Percentiles rank a stretch among this genome's conserved stretches.
Evolutionary conservation across 2,888 invertebrate genomes (phyloP).

Genomic region (Lycaena phlaeas): DNA sequence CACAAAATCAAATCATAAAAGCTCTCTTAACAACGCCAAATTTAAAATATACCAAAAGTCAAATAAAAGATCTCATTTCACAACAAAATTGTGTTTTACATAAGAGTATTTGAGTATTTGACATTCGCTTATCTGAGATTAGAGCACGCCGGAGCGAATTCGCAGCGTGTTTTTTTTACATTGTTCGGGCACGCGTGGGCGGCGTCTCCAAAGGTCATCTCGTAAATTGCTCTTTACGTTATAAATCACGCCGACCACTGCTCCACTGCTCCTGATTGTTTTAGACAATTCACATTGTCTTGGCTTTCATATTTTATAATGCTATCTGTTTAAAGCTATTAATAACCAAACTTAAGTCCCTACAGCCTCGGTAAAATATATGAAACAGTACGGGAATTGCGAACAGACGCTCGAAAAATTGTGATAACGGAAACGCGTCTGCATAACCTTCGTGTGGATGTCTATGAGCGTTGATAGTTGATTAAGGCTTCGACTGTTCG

Average conservation of each 20-base stretch:
- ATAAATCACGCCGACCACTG: conserved; percentile 21
- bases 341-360: too few relatives aligned
- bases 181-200: conserved; percentile 24
- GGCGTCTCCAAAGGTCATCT: conserved; percentile 24
- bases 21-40: too few relatives aligned
- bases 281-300: background rate
- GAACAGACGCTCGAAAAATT: too few relatives aligned
- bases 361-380: too few relatives aligned
- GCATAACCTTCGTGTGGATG: too few relatives aligned
- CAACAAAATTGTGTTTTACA: too few relatives aligned
- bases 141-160: conserved; percentile 19
- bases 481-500: too few relatives aligned
- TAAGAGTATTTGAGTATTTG: background rate
- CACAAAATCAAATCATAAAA: too few relatives aligned
- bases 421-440: too few relatives aligned
- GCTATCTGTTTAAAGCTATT: too few relatives aligned
- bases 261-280: background rate
- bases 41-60: background rate
- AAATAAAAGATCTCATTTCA: background rate
- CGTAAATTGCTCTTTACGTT: conserved; percentile 28
- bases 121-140: conserved; percentile 3
- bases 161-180: conserved; percentile 24
- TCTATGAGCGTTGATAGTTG: too few relatives aligned
- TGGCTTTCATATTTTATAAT: background rate
- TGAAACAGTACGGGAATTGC: too few relatives aligned